These are phyloP conservation scores for Lottia gigantea DNA, from an alignment of 2,888 invertebrate species.

Conservation along the genomic window DNA sequence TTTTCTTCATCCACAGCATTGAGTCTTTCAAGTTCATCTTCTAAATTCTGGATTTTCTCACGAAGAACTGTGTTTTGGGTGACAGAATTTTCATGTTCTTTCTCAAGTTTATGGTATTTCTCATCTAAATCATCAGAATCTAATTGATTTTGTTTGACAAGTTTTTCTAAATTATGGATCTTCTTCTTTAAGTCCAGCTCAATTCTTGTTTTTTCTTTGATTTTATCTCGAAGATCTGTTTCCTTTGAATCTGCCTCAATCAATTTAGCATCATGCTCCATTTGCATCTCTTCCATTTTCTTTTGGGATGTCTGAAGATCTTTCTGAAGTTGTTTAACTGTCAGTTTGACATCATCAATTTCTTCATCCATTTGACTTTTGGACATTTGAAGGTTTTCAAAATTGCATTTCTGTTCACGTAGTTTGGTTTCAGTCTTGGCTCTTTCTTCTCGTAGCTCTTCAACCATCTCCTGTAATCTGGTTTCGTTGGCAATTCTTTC, in stretches of 20 bases:
- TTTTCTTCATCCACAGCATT: not conserved
- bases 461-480: slow-evolving; percentile 16
- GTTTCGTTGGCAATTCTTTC: slow-evolving; percentile 30
- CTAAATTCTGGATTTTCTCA: slow-evolving; percentile 7
- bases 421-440: not conserved
- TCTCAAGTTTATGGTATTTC: not conserved
- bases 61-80: not conserved
- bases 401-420: not conserved
- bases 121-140: slow-evolving; percentile 9
- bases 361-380: slow-evolving; percentile 19
- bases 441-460: slow-evolving; percentile 18
- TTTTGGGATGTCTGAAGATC: slow-evolving; percentile 43
- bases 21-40: slow-evolving; percentile 4
- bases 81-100: not conserved
- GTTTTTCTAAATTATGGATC: slow-evolving; percentile 12
- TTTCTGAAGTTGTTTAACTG: slow-evolving; percentile 36
- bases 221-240: slow-evolving; percentile 3
- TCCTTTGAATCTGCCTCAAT: slow-evolving; percentile 21
- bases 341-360: slow-evolving; percentile 28
- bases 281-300: slow-evolving; percentile 48
- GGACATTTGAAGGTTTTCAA: not conserved
- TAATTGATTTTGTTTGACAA: not conserved
- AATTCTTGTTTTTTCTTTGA: slow-evolving; percentile 6
- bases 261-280: slow-evolving; percentile 44
- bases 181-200: slow-evolving; percentile 17